Evolutionary conservation across 2,113 vertebrate genomes (phyloP), one percentile per base, ranked within the genome.

Genomic region (Tetraodon nigroviridis): DNA sequence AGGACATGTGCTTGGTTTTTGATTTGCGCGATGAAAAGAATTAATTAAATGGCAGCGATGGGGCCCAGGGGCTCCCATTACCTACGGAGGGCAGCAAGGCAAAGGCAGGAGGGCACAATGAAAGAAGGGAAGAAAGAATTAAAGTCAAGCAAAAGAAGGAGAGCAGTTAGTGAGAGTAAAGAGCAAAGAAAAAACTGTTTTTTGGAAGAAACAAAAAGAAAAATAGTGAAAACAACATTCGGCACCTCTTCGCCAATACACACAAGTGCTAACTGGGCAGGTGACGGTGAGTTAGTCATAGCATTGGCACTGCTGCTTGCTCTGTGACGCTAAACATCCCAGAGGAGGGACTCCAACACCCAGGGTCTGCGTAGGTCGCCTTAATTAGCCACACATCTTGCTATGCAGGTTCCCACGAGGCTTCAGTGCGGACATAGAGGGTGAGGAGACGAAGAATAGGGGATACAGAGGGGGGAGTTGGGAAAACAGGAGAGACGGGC

Each of bases 351-450:
- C 76, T 84, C 16, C 59, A 83, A 83, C 84, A 80, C n/a, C 18
- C 17, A 5, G 59, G 75, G 80, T 80, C 81, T 22, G 0, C 66
- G 29, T 65, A 76, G 76, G 82, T 84, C 67, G 73, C 79, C 85
- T 82, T 88, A 88, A 88, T 89, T 87, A 86, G 78, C 76, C 75
- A 71, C 79, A 82, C 69, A 79, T 83, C 79, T 82, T 8, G 50
- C 61, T 61, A 67, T 50, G 44, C 66, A 29, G 57, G 58, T 48
- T 80, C 85, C 73, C 81, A 3, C 14, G 56, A 71, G 77, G 68
- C 63, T 73, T 73, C 75, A 78, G 70, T 66, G 73, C 78, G 78
- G 81, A 67, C 76, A 78, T 18, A 45, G 71, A 62, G 79, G 69
- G 76, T 70, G 81, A 72, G 69, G 64, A 69, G 44, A 73, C 42